phyloP scores from a whole-genome alignment of 2,113 vertebrate genomes.

The Brienomyrus brachyistius region DNA sequence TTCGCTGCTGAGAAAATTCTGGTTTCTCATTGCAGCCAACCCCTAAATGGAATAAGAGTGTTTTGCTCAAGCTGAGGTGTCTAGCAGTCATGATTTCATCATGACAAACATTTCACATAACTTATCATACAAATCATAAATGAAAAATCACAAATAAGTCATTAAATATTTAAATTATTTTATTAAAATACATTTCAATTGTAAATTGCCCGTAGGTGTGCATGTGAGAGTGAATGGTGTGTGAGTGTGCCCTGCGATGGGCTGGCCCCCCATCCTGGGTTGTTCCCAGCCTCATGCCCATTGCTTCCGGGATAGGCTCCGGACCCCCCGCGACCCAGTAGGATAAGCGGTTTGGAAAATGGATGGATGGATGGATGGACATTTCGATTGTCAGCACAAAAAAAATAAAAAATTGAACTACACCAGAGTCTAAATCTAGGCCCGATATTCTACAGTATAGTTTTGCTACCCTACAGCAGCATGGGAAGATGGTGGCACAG shows the following conservation, averaged over 20 bases:
- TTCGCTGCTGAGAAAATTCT: not conserved
- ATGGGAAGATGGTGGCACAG: too few relatives aligned
- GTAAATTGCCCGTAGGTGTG: too few relatives aligned
- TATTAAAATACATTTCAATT: not conserved
- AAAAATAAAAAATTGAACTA: not conserved
- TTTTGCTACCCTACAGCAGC: not conserved
- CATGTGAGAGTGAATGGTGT: too few relatives aligned
- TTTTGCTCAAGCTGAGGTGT: not conserved
- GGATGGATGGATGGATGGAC: too few relatives aligned
- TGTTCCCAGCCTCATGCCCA: too few relatives aligned
- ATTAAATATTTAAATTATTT: not conserved
- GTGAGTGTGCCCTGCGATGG: too few relatives aligned
- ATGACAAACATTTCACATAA: not conserved
- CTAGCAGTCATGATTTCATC: not conserved
- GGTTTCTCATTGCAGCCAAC: not conserved
- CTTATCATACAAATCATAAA: not conserved
- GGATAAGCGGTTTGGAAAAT: too few relatives aligned
- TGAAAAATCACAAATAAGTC: not conserved
- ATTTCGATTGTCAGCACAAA: not conserved
- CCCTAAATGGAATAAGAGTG: not conserved
- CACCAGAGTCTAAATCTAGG: not conserved
- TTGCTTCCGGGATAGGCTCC: too few relatives aligned
- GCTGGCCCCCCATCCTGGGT: too few relatives aligned
- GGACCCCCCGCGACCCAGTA: too few relatives aligned
- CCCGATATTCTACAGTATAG: not conserved